Base-by-base conservation (phyloP, 2,113 vertebrate genomes). In the Mesoclemmys tuberculata region DNA sequence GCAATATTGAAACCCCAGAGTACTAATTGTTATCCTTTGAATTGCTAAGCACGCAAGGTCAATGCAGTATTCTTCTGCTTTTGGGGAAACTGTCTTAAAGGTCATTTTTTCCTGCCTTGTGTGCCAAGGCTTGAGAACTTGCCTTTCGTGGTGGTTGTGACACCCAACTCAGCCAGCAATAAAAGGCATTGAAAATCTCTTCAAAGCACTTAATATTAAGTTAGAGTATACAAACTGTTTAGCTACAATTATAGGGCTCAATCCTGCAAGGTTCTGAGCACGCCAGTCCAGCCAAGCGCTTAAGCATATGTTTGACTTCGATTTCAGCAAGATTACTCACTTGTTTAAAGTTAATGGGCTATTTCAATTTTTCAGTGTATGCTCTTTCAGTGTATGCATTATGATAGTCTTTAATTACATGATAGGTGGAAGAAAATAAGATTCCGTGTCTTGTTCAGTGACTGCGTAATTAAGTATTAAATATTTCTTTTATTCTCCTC, bases 1-100 rank as follows among this genome's bases (percentile, higher is more conserved):
- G 55, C 3, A n/a, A 56, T 48, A 71, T 9, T 87, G 84, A 54
- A 88, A 86, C 10, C 11, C 35, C 2, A 10, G 58, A 87, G 83
- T 88, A 56, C 35, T 96, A 75, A 82, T 51, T 52, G 91, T 95
- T 95, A 38, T 6, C 61, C 48, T 51, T 41, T 41, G 90, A 88
- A 68, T 83, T 87, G 61, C 38, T 84, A 71, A 24, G 68, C 84
- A 95, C 52, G 54, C 79, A 92, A 91, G 85, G 56, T 95, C 79
- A 91, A 10, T 4, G 12, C 22, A 74, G 10, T 88, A 24, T 93
- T 87, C 46, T 92, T 84, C 90, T 24, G 82, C 16, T 11, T 52
- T 96, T 82, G 18, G 85, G 56, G 97, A 94, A 95, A 84, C 29
- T 85, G 26, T 87, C 94, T 93, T 92, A 93, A 96, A 94, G 41